Base-by-base conservation (phyloP, 2,888 invertebrate species). In the Cryptus viduatorius region DNA sequence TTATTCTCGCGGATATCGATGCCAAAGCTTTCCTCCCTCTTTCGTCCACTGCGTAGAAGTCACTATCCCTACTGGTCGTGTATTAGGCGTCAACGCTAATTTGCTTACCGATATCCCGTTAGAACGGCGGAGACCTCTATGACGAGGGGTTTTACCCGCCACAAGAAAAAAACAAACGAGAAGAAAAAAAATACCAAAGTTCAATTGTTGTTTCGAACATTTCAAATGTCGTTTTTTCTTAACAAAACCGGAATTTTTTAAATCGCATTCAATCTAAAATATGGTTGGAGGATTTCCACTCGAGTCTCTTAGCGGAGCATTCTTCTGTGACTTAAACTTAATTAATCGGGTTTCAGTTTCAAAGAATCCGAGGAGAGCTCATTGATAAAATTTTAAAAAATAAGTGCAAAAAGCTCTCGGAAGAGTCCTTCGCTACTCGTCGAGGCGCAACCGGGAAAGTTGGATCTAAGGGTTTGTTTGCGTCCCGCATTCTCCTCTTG, bases 61-160 rank as follows among this genome's bases (percentile, higher is more conserved):
- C 67, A 16, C 59, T 16, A 37, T 19, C n/a, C 56, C 24, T 37
- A 67, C 14, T 37, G 48, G 14, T 37, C 29, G 29, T 59, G n/a
- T 67, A 72, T 82, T 37, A 79, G 24, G 53, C 64, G 75, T 67
- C 75, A 80, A 61, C 76, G 68, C 86, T 92, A 92, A 92, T 89
- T 90, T 89, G 88, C 89, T 92, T 92, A 92, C 83, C 88, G 83
- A 89, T 90, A 92, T 92, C 91, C 89, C 89, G 89, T 92, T 92
- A 92, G 87, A 71, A 76, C 73, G 84, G 24, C 79, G 71, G n/a
- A 5, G 59, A 37, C 1, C 14, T 14, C 29, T 12, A 14, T 61
- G 29, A 82, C 75, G 72, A 71, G 72, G 73, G 50, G 31, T 85
- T 87, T 83, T 78, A 69, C 76, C 79, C 67, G 65, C 72, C 42